A percentile compares a stretch with the other conserved stretches of the same genome.
phyloP scores from a whole-genome alignment of 2,888 invertebrate species.

The Dryadula phaetusa region DNA sequence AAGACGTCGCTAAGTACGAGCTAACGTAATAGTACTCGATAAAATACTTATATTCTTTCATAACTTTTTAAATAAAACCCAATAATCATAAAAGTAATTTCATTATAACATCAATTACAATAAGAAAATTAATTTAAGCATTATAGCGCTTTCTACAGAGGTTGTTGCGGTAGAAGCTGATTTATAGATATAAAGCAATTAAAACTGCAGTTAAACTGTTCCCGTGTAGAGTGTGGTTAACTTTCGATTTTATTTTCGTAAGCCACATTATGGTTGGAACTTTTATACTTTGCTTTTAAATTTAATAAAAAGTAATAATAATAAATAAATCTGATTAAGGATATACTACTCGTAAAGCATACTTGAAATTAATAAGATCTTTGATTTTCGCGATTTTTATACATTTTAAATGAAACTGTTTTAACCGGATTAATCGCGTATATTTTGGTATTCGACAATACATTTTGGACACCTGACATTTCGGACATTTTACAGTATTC shows the following conservation, averaged over 20 bases:
- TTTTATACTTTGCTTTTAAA: slow-evolving; percentile 5
- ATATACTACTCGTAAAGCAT: no score
- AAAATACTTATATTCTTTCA: background rate
- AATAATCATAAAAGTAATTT: slow-evolving; percentile 17
- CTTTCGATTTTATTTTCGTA: slow-evolving; percentile 30
- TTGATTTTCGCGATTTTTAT: no score
- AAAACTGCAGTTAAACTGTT: slow-evolving; percentile 30
- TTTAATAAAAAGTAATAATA: no score
- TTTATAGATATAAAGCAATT: slow-evolving; percentile 29
- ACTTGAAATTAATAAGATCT: no score
- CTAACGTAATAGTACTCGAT: no score
- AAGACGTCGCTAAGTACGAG: no score
- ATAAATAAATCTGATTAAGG: no score
- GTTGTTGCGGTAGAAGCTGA: slow-evolving; percentile 23
- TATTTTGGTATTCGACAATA: no score
- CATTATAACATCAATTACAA: slow-evolving; percentile 8
- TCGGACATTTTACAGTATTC: no score
- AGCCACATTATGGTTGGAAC: background rate
- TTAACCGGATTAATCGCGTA: no score
- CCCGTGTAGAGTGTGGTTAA: slow-evolving; percentile 15
- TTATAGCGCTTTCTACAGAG: slow-evolving; percentile 22
- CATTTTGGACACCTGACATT: no score
- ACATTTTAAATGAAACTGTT: no score
- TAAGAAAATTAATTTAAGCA: slow-evolving; percentile 8
- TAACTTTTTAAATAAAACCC: background rate